These are phyloP conservation scores for Prionailurus viverrinus DNA, from an alignment of 2,113 vertebrate species.

Conservation along the genomic window DNA sequence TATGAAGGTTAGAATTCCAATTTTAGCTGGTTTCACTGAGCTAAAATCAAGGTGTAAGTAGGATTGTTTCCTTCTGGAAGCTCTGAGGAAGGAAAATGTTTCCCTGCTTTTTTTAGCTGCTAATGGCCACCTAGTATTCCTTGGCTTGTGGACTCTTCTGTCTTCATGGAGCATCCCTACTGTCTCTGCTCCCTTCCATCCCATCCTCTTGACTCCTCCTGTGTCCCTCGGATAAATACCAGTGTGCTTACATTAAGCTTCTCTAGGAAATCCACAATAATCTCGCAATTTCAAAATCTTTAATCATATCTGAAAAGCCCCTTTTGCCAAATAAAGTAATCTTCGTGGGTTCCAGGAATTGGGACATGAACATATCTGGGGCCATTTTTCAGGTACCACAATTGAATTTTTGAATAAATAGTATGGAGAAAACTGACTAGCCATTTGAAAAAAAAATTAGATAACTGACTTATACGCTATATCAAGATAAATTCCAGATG, in stretches of 20 bases:
- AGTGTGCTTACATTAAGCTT: background rate
- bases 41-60: background rate
- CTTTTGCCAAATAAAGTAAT: background rate
- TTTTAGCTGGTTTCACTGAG: background rate
- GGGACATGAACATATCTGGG: background rate
- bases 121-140: background rate
- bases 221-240: background rate
- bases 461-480: background rate
- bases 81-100: background rate
- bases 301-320: background rate
- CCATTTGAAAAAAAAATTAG: background rate
- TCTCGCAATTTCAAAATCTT: background rate
- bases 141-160: background rate
- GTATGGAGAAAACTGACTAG: background rate
- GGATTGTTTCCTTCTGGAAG: background rate
- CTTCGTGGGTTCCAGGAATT: background rate
- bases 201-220: background rate
- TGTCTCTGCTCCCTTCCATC: background rate
- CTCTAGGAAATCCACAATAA: background rate
- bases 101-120: background rate
- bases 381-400: background rate
- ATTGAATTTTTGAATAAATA: background rate
- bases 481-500: background rate
- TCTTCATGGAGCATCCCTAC: background rate
- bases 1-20: background rate